These are phyloP conservation scores for Valencia hispanica DNA, from an alignment of 2,797 vertebrate genomes.

Conservation along the genomic window DNA sequence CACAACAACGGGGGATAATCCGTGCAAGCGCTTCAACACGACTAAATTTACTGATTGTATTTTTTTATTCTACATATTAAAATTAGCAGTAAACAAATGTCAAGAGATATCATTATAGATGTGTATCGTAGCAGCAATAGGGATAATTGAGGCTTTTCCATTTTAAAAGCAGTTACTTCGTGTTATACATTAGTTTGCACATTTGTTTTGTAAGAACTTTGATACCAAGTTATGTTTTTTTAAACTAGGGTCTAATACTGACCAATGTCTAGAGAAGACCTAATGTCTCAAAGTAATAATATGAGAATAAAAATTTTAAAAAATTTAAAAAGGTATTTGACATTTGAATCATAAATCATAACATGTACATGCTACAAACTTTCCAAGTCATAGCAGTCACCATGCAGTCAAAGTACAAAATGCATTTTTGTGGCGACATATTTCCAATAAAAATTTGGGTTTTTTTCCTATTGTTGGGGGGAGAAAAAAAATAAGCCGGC, in stretches of 20 bases:
- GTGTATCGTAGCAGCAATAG: neutral
- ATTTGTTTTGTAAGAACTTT: too few relatives aligned
- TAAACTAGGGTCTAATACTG: neutral
- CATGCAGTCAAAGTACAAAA: neutral
- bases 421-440: neutral
- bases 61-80: neutral
- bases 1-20: neutral
- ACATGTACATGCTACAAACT: neutral
- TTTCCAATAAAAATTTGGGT: neutral
- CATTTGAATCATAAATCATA: neutral
- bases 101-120: too few relatives aligned
- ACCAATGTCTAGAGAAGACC: neutral
- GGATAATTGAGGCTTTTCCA: neutral
- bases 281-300: neutral
- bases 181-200: too few relatives aligned
- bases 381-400: neutral
- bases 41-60: neutral
- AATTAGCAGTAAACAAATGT: neutral
- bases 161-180: neutral
- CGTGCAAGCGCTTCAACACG: neutral
- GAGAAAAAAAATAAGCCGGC: neutral
- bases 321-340: neutral
- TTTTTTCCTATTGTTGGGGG: neutral
- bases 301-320: neutral
- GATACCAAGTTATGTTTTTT: neutral